phyloP scores from a whole-genome alignment of 2,113 vertebrate species.

The Lagopus leucura region DNA sequence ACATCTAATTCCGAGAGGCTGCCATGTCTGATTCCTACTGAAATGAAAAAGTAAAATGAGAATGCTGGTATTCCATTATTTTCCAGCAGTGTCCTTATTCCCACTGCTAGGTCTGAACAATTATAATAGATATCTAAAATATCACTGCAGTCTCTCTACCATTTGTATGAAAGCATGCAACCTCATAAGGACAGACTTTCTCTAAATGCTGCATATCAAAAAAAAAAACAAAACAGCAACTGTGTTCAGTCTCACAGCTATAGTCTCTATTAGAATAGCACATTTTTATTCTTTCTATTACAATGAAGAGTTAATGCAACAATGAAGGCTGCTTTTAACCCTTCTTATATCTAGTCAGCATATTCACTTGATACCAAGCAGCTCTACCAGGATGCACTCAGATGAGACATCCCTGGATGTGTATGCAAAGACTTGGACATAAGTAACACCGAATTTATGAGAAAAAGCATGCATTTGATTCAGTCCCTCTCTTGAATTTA shows the following conservation, averaged over 20 bases:
- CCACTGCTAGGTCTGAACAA: background rate
- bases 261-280: background rate
- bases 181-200: background rate
- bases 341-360: background rate
- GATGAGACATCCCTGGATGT: background rate
- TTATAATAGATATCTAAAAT: background rate
- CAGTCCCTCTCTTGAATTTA: background rate
- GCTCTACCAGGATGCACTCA: background rate
- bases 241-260: background rate
- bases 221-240: background rate
- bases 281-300: background rate
- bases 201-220: background rate
- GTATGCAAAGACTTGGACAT: background rate
- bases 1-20: conserved; percentile 5
- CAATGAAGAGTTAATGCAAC: background rate
- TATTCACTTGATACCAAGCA: background rate
- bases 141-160: background rate
- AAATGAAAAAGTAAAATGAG: conserved; percentile 2
- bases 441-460: background rate
- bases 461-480: background rate
- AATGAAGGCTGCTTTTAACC: background rate
- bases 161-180: background rate
- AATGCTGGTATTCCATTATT: background rate
- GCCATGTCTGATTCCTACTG: background rate
- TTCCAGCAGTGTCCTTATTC: background rate